phyloP scores from a whole-genome alignment of 1,140 invertebrate species.

The Caerostris darwini region DNA sequence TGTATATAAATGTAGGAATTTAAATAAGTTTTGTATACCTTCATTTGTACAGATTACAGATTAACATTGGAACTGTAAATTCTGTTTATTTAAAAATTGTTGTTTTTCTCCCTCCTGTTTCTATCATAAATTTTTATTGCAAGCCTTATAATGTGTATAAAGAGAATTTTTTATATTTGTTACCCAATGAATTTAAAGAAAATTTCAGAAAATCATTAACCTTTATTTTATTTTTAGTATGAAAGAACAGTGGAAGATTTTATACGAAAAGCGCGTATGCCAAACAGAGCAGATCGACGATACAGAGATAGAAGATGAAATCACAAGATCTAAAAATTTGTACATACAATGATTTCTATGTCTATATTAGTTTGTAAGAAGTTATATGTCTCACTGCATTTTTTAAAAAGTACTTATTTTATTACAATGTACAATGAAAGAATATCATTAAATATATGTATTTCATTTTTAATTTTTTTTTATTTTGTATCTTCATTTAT shows the following conservation, averaged over 20 bases:
- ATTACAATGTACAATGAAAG: not conserved
- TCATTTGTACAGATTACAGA: no score
- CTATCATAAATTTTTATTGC: no score
- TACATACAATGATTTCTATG: not conserved
- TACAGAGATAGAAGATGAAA: conserved; percentile 82
- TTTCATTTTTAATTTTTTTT: not conserved
- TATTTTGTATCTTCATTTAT: not conserved
- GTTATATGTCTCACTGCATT: not conserved
- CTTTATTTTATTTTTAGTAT: conserved; percentile 83
- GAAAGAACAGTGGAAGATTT: conserved; percentile 95
- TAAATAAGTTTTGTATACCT: no score
- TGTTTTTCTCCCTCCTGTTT: no score
- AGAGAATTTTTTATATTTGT: no score
- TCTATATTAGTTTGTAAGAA: not conserved
- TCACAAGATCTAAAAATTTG: not conserved
- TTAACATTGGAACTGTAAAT: no score
- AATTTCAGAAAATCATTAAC: not conserved
- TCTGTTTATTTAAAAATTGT: no score
- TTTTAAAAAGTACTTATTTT: conserved; percentile 21
- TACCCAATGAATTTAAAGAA: no score
- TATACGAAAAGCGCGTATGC: conserved; percentile 88
- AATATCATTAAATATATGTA: not conserved
- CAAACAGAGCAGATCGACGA: conserved; percentile 83
- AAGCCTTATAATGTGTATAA: no score
- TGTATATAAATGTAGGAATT: no score